Evolutionary conservation across 2,888 invertebrate species (phyloP).

Genomic region (Dastarcus helophoroides): DNA sequence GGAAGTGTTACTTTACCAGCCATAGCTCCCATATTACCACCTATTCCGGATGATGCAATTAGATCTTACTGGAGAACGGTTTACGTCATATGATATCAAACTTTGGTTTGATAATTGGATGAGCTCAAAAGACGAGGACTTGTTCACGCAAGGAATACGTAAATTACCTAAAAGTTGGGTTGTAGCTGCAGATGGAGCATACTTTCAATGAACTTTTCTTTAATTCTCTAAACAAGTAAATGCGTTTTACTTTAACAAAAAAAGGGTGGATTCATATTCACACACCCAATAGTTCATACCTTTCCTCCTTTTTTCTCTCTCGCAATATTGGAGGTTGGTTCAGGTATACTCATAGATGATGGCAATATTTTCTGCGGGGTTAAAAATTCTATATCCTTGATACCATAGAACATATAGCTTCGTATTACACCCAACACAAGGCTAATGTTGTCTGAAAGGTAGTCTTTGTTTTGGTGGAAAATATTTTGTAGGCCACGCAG

Average conservation of each 20-base stretch:
- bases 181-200: background rate
- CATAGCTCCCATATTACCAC: too few species aligned
- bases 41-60: too few species aligned
- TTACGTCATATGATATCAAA: too few species aligned
- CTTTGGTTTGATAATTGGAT: too few species aligned
- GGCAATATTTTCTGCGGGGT: conserved; percentile 46
- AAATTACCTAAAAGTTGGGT: too few species aligned
- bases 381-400: conserved; percentile 37
- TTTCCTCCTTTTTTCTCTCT: conserved; percentile 47
- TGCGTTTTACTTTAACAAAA: background rate
- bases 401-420: conserved; percentile 43
- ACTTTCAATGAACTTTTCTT: conserved; percentile 1
- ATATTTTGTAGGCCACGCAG: conserved; percentile 33
- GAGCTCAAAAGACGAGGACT: too few species aligned
- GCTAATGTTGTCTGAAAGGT: conserved; percentile 33
- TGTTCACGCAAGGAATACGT: too few species aligned
- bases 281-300: conserved; percentile 33
- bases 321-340: conserved; percentile 28
- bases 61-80: too few species aligned
- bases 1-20: too few species aligned
- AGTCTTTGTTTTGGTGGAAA: conserved; percentile 24
- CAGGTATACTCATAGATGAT: conserved; percentile 48
- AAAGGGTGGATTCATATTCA: too few species aligned
- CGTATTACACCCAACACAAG: conserved; percentile 48
- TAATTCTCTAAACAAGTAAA: background rate